Conservation (phyloP, 2,888 invertebrate genomes). For the Rhyacophila evoluta region DNA sequence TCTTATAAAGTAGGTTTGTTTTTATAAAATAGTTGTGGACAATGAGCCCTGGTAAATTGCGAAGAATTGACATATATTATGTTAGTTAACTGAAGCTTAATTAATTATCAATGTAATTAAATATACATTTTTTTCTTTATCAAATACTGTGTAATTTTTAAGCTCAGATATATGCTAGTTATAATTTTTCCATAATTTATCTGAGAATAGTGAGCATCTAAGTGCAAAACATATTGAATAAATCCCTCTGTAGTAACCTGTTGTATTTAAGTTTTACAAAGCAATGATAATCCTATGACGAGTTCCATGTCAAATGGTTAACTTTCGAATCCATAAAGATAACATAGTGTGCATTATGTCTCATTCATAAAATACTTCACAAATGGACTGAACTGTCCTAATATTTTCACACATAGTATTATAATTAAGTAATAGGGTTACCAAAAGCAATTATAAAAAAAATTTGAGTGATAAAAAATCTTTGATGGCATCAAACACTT, state of each 20-base stretch:
- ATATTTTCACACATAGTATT: constrained; percentile 7
- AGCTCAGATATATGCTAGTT: constrained; percentile 1
- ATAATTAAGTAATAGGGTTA: constrained; percentile 19
- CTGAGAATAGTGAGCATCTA: constrained; percentile 17
- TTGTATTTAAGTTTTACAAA: constrained; percentile 1
- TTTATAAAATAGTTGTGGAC: background rate
- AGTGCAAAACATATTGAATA: background rate
- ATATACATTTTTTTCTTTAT: background rate
- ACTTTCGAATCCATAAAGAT: background rate
- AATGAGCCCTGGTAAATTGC: background rate
- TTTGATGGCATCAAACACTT: background rate
- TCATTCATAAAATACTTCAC: background rate
- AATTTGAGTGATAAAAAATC: background rate
- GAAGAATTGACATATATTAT: background rate
- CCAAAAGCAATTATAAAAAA: constrained; percentile 21
- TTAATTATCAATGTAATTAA: background rate
- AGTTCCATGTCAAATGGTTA: background rate
- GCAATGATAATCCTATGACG: constrained; percentile 11
- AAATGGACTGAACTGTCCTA: background rate
- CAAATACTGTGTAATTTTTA: background rate
- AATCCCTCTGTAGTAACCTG: background rate
- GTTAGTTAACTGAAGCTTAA: background rate
- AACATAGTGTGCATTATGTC: too few species aligned
- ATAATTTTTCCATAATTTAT: background rate
- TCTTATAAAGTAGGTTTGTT: background rate